phyloP scores from a whole-genome alignment of 1,140 invertebrate species.

The Octopus bimaculoides region DNA sequence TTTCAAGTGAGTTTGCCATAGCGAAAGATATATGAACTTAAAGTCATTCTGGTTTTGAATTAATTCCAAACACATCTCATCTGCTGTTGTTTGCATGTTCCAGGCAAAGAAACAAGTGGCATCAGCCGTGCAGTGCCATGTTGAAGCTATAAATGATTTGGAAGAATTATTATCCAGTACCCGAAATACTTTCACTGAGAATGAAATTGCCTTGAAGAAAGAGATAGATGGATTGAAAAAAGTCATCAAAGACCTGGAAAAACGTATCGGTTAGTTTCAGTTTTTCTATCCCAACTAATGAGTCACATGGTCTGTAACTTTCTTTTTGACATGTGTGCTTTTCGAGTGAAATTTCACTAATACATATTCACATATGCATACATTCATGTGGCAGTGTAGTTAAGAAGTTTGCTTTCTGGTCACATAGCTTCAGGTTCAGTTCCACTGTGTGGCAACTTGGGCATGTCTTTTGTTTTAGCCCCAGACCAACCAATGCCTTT shows the following conservation, averaged over 20 bases:
- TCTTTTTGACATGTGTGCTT: background rate
- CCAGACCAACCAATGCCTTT: too few relatives aligned
- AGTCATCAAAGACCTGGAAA: slow-evolving; percentile 45
- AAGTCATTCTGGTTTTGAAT: too few relatives aligned
- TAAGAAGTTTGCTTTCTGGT: background rate
- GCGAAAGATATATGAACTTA: too few relatives aligned
- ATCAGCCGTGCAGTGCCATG: slow-evolving; percentile 29
- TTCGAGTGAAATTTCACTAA: slow-evolving; percentile 32
- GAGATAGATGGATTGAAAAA: slow-evolving; percentile 47
- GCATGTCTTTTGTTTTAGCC: too few relatives aligned
- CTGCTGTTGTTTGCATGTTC: too few relatives aligned
- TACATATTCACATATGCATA: slow-evolving; percentile 11
- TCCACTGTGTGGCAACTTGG: too few relatives aligned
- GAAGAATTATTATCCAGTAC: slow-evolving; percentile 34
- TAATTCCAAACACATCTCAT: too few relatives aligned
- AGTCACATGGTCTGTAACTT: background rate
- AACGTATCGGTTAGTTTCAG: slow-evolving; percentile 37
- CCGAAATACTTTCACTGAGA: slow-evolving; percentile 29
- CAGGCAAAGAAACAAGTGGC: slow-evolving; percentile 35
- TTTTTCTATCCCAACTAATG: background rate
- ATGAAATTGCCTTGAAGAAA: slow-evolving; percentile 35
- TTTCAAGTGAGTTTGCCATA: too few relatives aligned
- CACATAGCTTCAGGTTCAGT: too few relatives aligned
- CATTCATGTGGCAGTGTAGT: background rate
- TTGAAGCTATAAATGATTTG: slow-evolving; percentile 33